These are phyloP conservation scores for Chrysopilus asiliformis DNA, from an alignment of 2,888 invertebrate genomes.

Conservation along the genomic window DNA sequence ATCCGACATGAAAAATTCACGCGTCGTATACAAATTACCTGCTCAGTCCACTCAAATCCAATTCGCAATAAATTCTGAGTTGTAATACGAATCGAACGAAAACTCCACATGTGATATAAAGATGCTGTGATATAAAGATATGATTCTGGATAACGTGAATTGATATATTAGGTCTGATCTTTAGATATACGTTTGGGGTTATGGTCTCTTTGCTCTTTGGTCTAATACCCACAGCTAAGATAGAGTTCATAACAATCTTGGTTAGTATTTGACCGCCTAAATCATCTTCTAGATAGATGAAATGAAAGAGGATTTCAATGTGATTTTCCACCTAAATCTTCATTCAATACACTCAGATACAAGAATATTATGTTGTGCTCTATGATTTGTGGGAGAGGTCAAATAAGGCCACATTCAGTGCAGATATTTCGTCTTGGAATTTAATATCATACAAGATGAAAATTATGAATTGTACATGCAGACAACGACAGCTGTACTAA, in stretches of 20 bases:
- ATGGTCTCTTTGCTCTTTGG: conserved; percentile 13
- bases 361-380: too few species aligned
- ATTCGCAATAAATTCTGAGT: conserved; percentile 12
- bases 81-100: conserved; percentile 11
- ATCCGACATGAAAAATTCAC: too few species aligned
- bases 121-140: conserved; percentile 11
- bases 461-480: too few species aligned
- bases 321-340: too few species aligned
- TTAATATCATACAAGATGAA: too few species aligned
- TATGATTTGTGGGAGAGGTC: conserved; percentile 16
- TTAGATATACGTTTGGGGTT: conserved; percentile 13
- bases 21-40: neutral
- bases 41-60: conserved; percentile 9
- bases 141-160: conserved; percentile 13
- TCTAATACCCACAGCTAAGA: conserved; percentile 13
- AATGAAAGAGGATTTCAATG: too few species aligned
- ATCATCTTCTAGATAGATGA: too few species aligned
- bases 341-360: too few species aligned
- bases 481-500: too few species aligned
- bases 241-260: conserved; percentile 7
- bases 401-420: conserved; percentile 11
- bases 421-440: conserved; percentile 10
- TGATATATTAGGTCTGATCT: conserved; percentile 15
- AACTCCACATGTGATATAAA: conserved; percentile 9
- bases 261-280: too few species aligned